Base-by-base conservation (phyloP, 2,888 invertebrate genomes). In the Stomorhina lunata region DNA sequence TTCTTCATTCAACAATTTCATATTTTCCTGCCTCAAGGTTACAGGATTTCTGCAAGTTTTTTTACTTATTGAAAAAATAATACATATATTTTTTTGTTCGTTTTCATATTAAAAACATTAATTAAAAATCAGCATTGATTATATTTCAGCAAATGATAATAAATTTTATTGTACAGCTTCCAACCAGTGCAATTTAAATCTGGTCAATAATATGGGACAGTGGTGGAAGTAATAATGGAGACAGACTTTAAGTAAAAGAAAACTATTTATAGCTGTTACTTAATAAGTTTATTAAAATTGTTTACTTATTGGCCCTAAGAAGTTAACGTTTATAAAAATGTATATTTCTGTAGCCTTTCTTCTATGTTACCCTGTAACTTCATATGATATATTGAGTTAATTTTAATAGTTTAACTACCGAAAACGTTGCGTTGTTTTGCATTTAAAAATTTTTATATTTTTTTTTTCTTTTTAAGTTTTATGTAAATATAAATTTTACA, bases 71-170 rank as follows among this genome's bases (percentile, higher is more conserved):
- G n/a, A n/a, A n/a, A n/a, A n/a, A n/a, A n/a, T n/a, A n/a, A n/a
- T n/a, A n/a, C n/a, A n/a, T n/a, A n/a, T n/a, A n/a, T 76, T 40
- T 55, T 20, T 25, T 59, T 40, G 9, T 43, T 7, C 29, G 40
- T 9, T 40, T 17, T 34, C 7, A 15, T 71, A 61, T 43, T 40
- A 25, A 48, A 76, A 68, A 50, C 27, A 61, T 68, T 68, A 61
- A 77, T 77, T 77, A 75, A 76, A 80, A 75, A 59, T 50, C 76
- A 37, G 25, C 59, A 80, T 40, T 71, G 80, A 81, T 76, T 66
- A 71, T 53, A 20, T 76, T 80, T 76, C 76, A 76, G 32, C 76
- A 76, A 75, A 76, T 76, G 76, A 50, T 59, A 65, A 71, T 71
- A 76, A 68, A 73, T 71, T 65, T 59, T 69, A 27, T 68, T 20